Base-by-base conservation (phyloP, 2,888 invertebrate species). In the Microplitis deprimator region DNA sequence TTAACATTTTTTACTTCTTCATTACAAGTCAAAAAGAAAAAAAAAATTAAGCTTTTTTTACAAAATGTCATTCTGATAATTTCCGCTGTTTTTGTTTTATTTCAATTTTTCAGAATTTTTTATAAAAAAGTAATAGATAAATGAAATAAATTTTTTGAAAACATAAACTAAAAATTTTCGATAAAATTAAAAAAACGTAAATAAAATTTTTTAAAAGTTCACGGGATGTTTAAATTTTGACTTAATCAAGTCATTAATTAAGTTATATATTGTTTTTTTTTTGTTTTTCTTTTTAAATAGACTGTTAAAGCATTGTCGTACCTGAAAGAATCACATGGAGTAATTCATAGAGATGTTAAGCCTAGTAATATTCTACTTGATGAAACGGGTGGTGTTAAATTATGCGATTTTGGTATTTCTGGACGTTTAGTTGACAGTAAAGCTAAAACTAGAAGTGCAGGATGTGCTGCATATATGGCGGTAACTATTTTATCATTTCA, bases 341-440 rank as follows among this genome's bases (percentile, higher is more conserved):
- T 98, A 78, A 99, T 99, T 88, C 99, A 99, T 91, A 94, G 98
- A 89, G 98, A 99, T 92, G 97, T 99, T 74, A 99, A 99, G 90
- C 99, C 99, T 69, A 98, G 98, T 85, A 99, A 99, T 91, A 99
- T 99, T 84, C 92, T 99, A 81, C 92, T 99, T 83, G 98, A 99
- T 90, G 96, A 96, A 90, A 94, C 94, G 87, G 99, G 99, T 20
- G 96, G 96, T 86, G 96, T 99, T 7, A 99, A 99, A 91, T 92
- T 99, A 59, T 99, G 99, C 91, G 99, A 99, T 93, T 99, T 99
- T 92, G 99, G 99, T 83, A 99, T 99, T 90, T 98, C 98, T 89
- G 99, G 99, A 20, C 94, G 98, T 79, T 93, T 99, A 79, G 98
- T 99, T 59, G 98, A 99, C 92, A 99, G 98, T 70, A 98, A 98